These are phyloP conservation scores for Episyrphus balteatus DNA, from an alignment of 1,140 invertebrate genomes.

Conservation along the genomic window DNA sequence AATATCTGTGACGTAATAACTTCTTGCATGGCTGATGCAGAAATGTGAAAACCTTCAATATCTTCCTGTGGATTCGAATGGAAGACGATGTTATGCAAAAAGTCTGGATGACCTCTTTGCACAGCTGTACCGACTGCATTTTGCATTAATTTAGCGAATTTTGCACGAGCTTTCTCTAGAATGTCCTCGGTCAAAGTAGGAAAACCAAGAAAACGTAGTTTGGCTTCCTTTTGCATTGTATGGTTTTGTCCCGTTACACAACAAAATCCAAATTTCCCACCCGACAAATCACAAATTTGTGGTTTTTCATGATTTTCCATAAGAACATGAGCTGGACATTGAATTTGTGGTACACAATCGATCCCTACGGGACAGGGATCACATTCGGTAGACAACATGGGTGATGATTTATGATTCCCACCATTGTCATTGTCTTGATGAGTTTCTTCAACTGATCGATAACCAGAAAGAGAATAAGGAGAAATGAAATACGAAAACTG, in stretches of 20 bases:
- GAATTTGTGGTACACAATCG: conserved; percentile 44
- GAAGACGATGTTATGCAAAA: conserved; percentile 29
- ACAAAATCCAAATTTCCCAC: conserved; percentile 41
- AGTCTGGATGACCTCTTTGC: conserved; percentile 28
- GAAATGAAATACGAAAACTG: too few relatives aligned
- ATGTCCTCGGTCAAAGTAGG: conserved; percentile 13
- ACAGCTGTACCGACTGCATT: conserved; percentile 17
- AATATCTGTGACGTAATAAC: conserved; percentile 39
- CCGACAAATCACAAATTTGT: conserved; percentile 39
- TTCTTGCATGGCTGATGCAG: conserved; percentile 38
- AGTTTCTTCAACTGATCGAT: too few relatives aligned
- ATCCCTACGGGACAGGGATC: conserved; percentile 36
- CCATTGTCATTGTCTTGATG: too few relatives aligned
- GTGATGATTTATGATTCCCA: too few relatives aligned
- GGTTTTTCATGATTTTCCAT: conserved; percentile 33
- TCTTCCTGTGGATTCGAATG: conserved; percentile 27
- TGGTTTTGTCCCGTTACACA: conserved; percentile 48
- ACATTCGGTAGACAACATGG: conserved; percentile 9
- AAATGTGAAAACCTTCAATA: conserved; percentile 31
- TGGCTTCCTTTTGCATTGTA: conserved; percentile 18
- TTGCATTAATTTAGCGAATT: conserved; percentile 24
- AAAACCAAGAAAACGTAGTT: too few relatives aligned
- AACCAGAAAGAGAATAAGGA: too few relatives aligned
- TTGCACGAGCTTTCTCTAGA: conserved; percentile 22
- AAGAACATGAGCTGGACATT: conserved; percentile 48